These are phyloP conservation scores for Gobionotothen gibberifrons DNA, from an alignment of 2,797 vertebrate species.

Conservation along the genomic window DNA sequence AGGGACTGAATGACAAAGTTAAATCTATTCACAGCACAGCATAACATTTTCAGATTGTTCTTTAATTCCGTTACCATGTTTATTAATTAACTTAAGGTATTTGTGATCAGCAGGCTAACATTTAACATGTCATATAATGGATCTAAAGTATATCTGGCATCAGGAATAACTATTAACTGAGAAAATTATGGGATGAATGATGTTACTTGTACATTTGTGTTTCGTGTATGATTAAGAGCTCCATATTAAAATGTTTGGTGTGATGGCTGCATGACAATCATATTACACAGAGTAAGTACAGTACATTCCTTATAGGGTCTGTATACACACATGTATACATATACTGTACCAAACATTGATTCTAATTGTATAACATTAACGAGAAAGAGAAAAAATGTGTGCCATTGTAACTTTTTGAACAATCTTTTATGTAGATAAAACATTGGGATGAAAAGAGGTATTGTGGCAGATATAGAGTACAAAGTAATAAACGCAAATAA, in stretches of 20 bases:
- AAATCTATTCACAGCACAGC: background rate
- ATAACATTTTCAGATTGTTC: too few species aligned
- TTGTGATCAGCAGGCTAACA: background rate
- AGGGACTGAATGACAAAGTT: background rate
- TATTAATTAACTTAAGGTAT: too few species aligned
- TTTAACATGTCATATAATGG: background rate
- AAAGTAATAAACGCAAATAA: conserved; percentile 9
- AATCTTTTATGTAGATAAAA: background rate
- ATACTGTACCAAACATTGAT: background rate
- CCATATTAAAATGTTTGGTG: background rate
- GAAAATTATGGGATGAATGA: background rate
- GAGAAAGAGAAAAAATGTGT: background rate
- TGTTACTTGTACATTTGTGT: background rate
- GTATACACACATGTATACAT: background rate
- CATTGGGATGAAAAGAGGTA: background rate
- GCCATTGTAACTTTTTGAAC: background rate
- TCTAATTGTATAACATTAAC: background rate
- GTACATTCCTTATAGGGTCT: background rate
- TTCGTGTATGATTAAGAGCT: background rate
- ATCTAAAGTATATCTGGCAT: background rate
- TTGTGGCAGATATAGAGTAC: background rate
- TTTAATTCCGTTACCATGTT: too few species aligned
- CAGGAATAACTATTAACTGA: background rate
- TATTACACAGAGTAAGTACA: background rate
- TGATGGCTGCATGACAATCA: background rate